Conservation (phyloP, 1,140 invertebrate species). For the Ooceraea biroi region DNA sequence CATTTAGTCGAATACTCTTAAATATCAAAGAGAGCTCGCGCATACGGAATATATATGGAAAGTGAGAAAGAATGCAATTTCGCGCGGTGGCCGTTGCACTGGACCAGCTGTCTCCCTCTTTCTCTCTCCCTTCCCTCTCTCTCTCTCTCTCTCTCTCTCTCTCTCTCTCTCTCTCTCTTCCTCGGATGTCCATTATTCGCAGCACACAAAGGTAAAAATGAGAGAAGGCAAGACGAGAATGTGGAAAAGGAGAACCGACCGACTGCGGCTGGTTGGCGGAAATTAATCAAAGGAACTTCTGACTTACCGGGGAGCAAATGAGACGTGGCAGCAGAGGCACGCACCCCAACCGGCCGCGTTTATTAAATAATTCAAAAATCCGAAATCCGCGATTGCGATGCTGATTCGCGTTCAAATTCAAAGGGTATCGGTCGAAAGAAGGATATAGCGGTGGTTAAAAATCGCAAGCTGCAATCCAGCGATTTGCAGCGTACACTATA, state of each 20-base stretch:
- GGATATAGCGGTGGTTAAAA: neutral
- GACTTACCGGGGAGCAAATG: slow-evolving; percentile 73
- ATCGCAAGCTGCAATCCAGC: slow-evolving; percentile 7
- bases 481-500: too few species aligned
- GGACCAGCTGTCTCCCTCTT: neutral
- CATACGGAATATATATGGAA: neutral
- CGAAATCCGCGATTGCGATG: too few species aligned
- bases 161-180: too few species aligned
- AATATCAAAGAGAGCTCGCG: slow-evolving; percentile 38
- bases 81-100: neutral
- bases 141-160: too few species aligned
- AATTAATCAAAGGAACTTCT: slow-evolving; percentile 82
- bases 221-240: neutral
- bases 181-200: too few species aligned
- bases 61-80: slow-evolving; percentile 6
- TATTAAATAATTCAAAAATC: too few species aligned
- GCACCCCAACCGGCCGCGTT: too few species aligned
- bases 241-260: neutral
- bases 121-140: too few species aligned
- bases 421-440: slow-evolving; percentile 2
- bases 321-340: too few species aligned
- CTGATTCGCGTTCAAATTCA: too few species aligned
- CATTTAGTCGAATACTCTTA: slow-evolving; percentile 56
- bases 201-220: neutral
- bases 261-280: neutral